Conservation (phyloP, 2,888 invertebrate species). For the Pristionchus entomophagus region DNA sequence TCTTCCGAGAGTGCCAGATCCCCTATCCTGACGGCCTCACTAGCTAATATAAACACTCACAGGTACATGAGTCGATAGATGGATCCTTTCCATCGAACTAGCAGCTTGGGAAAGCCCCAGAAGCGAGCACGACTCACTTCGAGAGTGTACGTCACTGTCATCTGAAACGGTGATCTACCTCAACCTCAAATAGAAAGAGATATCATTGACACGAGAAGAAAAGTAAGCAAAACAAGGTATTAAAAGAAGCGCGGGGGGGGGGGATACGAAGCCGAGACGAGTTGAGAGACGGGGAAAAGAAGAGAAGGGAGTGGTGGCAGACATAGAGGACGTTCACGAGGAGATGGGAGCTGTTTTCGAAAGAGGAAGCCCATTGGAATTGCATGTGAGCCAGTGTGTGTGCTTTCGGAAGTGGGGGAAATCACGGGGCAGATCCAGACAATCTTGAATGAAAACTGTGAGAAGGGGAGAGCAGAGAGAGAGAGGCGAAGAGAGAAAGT, state of each 20-base stretch:
- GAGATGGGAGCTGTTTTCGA: not conserved
- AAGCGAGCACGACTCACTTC: constrained; percentile 75
- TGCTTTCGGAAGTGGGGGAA: constrained; percentile 3
- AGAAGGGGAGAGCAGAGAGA: constrained; percentile 1
- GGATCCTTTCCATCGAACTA: constrained; percentile 76
- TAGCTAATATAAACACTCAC: constrained; percentile 19
- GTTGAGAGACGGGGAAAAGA: not conserved
- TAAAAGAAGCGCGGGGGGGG: not conserved
- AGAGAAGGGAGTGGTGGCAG: not conserved
- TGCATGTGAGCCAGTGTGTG: too few relatives aligned
- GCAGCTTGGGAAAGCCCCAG: constrained; percentile 75
- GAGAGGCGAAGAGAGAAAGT: constrained; percentile 32
- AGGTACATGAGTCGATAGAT: constrained; percentile 77
- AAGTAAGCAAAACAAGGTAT: not conserved
- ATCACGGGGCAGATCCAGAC: not conserved
- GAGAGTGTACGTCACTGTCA: constrained; percentile 75
- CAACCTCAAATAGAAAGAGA: not conserved
- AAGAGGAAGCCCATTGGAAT: not conserved
- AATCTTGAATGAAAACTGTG: not conserved
- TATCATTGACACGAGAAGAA: not conserved
- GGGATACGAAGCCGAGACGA: not conserved
- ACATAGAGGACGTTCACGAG: not conserved
- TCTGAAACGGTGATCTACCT: constrained; percentile 46
- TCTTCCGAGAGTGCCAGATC: too few relatives aligned
- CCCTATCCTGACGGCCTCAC: not conserved